These are phyloP conservation scores for Caradrina clavipalpis DNA, from an alignment of 2,888 invertebrate genomes.

Conservation along the genomic window DNA sequence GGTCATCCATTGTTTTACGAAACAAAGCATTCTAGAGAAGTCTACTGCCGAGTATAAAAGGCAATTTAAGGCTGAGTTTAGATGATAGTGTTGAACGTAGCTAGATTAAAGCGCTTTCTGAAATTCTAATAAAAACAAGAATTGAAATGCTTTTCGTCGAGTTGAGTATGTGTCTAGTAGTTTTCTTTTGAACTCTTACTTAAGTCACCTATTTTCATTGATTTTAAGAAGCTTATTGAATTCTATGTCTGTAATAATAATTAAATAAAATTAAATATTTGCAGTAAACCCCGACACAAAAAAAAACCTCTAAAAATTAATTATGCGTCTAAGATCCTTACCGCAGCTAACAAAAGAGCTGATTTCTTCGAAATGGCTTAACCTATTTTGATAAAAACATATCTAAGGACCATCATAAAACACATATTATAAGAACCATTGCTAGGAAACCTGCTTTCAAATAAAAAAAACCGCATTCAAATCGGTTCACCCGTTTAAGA, in stretches of 20 bases:
- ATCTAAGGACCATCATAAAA: no score
- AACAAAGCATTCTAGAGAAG: conserved; percentile 16
- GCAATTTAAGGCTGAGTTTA: background rate
- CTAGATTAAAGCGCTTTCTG: conserved; percentile 1
- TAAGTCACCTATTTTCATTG: background rate
- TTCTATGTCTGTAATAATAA: background rate
- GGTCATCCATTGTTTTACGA: conserved; percentile 7
- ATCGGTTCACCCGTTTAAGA: no score
- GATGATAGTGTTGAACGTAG: background rate
- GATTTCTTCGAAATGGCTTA: no score
- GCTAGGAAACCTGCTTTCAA: no score
- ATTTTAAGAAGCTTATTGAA: background rate
- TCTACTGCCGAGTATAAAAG: background rate
- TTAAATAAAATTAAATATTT: no score
- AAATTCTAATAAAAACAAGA: background rate
- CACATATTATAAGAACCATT: no score
- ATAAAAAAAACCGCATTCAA: no score
- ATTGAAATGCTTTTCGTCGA: background rate
- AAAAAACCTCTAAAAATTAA: no score
- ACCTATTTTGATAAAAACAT: no score
- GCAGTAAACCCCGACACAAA: no score
- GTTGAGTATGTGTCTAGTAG: background rate
- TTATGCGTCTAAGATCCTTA: no score
- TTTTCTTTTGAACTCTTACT: background rate
- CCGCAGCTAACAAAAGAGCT: no score